Base-by-base conservation (phyloP, 2,797 vertebrate species). In the Sylvia borin region DNA sequence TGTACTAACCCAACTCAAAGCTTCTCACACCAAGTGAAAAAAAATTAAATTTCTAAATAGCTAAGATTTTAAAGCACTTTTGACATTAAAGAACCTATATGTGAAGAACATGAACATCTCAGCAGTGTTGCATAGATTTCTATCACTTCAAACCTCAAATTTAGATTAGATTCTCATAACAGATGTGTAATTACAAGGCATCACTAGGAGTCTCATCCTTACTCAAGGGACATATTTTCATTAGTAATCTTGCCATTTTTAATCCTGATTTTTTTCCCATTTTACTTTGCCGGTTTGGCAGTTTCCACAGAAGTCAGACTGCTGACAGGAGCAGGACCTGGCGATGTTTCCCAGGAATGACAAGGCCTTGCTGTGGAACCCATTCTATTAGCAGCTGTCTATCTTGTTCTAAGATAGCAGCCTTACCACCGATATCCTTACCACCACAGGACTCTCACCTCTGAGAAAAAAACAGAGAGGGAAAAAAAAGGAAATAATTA, bases 251-350 rank as follows among this genome's bases (percentile, higher is more conserved):
- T 79, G 10, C 25, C 13, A 71, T 73, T 25, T n/a, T 24, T 40
- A 76, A 62, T 77, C 79, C 27, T 66, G 27, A 51, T 11, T 34
- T 91, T 85, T 91, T 91, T 57, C 16, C 1, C 0, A n/a, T 80
- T 90, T 94, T 79, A 70, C 54, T 85, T 75, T 65, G n/a, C 27
- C 29, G 51, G 36, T 62, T 84, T 70, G 26, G 75, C 42, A 66
- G 24, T 14, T 21, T 38, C 51, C 55, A 62, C 32, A 73, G 32
- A 84, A 45, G 24, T 84, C 76, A 53, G 32, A 32, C 5, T 34
- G 57, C 53, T 77, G 48, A 82, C 22, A 47, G 25, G 4, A 74
- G 16, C 34, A 85, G 36, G 57, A 83, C 21, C 31, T 68, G 67
- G 8, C 0, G 1, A 85, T 7, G 4, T 45, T 73, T 71, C 45